Conservation (phyloP, 2,888 invertebrate genomes). For the Augochlorella aurata region DNA sequence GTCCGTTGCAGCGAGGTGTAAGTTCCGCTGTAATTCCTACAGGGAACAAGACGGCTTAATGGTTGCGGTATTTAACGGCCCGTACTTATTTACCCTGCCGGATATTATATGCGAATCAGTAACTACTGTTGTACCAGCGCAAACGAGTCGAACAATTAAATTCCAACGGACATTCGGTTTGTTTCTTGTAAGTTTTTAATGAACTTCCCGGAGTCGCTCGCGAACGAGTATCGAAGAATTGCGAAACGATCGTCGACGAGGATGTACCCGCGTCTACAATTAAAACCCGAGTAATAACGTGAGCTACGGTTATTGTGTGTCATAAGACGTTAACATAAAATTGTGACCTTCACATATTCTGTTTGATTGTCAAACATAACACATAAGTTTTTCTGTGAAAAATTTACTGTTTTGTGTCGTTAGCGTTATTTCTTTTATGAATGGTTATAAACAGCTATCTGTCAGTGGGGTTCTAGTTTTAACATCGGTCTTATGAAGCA, state of each 20-base stretch:
- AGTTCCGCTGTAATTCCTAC: slow-evolving; percentile 26
- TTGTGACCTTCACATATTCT: neutral
- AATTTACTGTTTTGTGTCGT: neutral
- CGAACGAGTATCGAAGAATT: neutral
- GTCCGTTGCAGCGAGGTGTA: slow-evolving; percentile 19
- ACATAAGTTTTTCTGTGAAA: neutral
- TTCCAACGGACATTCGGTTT: slow-evolving; percentile 10
- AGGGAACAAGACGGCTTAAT: slow-evolving; percentile 18
- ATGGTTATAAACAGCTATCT: no score
- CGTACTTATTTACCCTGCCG: slow-evolving; percentile 14
- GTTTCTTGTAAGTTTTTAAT: slow-evolving; percentile 12
- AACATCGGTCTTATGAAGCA: no score
- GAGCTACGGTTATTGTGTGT: neutral
- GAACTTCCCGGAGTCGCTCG: neutral
- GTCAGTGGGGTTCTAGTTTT: no score
- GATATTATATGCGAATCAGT: slow-evolving; percentile 28
- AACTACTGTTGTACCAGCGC: slow-evolving; percentile 10
- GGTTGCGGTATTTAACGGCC: slow-evolving; percentile 25
- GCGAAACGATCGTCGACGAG: neutral
- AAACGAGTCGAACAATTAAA: slow-evolving; percentile 15
- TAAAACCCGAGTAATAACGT: neutral
- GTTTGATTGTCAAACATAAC: neutral
- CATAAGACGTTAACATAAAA: neutral
- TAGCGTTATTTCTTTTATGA: neutral
- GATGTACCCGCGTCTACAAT: neutral